These are phyloP conservation scores for Cistogaster globosa DNA, from an alignment of 2,888 invertebrate species.

Conservation along the genomic window DNA sequence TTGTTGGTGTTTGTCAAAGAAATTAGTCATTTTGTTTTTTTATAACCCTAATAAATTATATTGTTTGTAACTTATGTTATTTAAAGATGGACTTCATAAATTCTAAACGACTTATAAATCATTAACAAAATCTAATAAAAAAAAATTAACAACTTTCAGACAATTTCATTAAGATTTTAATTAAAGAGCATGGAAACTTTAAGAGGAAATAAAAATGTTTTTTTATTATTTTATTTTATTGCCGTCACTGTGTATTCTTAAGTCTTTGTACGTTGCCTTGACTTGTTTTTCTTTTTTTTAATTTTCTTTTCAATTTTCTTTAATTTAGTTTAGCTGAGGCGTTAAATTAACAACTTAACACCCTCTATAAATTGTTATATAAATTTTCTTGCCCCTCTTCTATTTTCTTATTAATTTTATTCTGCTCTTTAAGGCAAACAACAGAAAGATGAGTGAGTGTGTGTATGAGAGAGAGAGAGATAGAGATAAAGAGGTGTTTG, in stretches of 20 bases:
- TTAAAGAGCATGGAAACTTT: background rate
- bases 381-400: constrained; percentile 19
- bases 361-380: constrained; percentile 73
- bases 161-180: background rate
- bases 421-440: background rate
- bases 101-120: constrained; percentile 9
- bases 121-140: constrained; percentile 20
- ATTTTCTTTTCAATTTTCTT: constrained; percentile 36
- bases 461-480: background rate
- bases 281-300: background rate
- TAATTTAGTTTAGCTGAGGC: constrained; percentile 76
- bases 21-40: constrained; percentile 18
- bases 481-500: background rate
- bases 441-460: background rate
- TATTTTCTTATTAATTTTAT: background rate
- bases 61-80: no score
- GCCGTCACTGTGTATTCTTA: background rate
- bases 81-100: background rate
- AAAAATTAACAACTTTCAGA: background rate
- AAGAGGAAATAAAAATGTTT: background rate
- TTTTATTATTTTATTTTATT: background rate
- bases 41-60: constrained; percentile 17
- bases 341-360: constrained; percentile 81
- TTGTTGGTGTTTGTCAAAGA: constrained; percentile 11
- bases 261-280: background rate